Evolutionary conservation across 2,888 invertebrate genomes (phyloP).

Genomic region (Nemapogon koenigi): DNA sequence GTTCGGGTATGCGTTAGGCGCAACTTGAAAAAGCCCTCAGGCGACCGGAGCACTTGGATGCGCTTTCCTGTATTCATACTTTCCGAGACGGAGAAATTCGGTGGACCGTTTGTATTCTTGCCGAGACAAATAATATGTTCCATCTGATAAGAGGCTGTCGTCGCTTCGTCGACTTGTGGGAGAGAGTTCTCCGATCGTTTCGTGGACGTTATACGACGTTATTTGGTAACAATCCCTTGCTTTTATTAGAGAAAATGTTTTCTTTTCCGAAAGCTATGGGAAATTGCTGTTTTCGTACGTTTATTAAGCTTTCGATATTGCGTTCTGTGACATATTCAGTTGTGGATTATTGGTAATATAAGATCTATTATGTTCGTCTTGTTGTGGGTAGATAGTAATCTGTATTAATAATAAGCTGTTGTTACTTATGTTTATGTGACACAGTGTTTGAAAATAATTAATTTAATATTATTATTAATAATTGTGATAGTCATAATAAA

Average conservation of each 20-base stretch:
- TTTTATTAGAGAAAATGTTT: conserved; percentile 7
- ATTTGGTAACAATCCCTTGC: conserved; percentile 5
- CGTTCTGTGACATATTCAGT: too few relatives aligned
- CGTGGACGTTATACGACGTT: conserved; percentile 26
- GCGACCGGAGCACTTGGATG: too few relatives aligned
- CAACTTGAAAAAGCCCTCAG: too few relatives aligned
- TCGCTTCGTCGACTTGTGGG: conserved; percentile 44
- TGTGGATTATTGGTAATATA: too few relatives aligned
- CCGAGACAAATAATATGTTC: conserved; percentile 51
- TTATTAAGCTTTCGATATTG: conserved; percentile 5
- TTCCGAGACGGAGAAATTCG: conserved; percentile 4
- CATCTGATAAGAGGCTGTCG: conserved; percentile 55
- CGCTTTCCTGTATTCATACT: conserved; percentile 6
- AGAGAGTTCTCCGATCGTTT: conserved; percentile 33
- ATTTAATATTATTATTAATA: too few relatives aligned
- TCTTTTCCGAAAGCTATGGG: conserved; percentile 3
- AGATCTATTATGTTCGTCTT: too few relatives aligned
- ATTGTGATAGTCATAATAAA: too few relatives aligned
- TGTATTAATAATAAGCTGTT: too few relatives aligned
- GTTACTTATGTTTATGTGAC: too few relatives aligned
- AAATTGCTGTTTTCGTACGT: conserved; percentile 7
- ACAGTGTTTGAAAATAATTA: too few relatives aligned
- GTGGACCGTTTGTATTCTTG: conserved; percentile 40
- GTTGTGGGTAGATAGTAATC: too few relatives aligned
- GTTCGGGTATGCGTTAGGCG: too few relatives aligned